Base-by-base conservation (phyloP, 2,797 vertebrate genomes). In the Margarornis squamiger region DNA sequence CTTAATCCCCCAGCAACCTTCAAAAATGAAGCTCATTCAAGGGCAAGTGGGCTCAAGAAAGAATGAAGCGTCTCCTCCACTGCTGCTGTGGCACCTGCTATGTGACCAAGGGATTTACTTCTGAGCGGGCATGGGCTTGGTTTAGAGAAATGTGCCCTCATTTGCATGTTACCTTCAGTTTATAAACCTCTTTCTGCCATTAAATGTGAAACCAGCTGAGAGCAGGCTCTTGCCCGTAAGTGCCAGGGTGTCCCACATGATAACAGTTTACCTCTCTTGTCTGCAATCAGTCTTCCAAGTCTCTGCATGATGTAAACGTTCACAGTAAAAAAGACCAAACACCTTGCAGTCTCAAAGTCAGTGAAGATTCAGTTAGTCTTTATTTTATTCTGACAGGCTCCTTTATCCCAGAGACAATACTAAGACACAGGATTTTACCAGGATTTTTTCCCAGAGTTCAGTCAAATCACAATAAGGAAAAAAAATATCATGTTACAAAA, bases 371-470 rank as follows among this genome's bases (percentile, higher is more conserved):
- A 66, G 73, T 67, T 84, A 90, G 83, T 94, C 95, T 90, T 95
- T 93, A 86, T 95, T 96, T 95, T 84, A 90, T 84, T 88, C 87
- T 93, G 91, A 81, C 91, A 91, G 70, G 58, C 8, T 91, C 29
- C 71, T 94, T 92, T 94, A 90, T 94, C 85, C 85, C 89, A 92
- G 62, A 86, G 51, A 94, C 91, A 88, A 90, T 81, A 62, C 62
- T 49, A 68, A 92, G 52, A 77, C 26, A 38, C 7, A 27, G 59
- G 70, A 52, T 63, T 62, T 92, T 88, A 65, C 39, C 34, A 52
- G 43, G 43, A 72, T 12, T 90, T 92, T 67, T 85, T 90, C 21
- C 24, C 58, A 72, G 49, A 81, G 54, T 63, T 96, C 72, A 79
- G 30, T 89, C 27, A 24, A 71, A 68, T n/a, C 20, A 63, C 58